phyloP scores from a whole-genome alignment of 2,888 invertebrate species.

The Drosophila paracracens region DNA sequence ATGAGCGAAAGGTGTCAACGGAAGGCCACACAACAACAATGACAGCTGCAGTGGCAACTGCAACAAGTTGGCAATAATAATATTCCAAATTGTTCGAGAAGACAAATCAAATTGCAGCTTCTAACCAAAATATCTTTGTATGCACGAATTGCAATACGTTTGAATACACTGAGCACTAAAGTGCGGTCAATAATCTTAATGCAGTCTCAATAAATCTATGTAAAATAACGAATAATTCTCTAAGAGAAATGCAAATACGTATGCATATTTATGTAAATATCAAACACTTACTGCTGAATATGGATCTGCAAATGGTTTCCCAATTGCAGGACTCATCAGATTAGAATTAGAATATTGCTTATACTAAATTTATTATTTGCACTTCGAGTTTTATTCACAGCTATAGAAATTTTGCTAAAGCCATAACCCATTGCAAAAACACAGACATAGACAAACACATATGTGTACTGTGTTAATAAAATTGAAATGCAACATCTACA shows the following conservation, averaged over 20 bases:
- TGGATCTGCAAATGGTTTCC: neutral
- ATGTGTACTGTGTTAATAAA: neutral
- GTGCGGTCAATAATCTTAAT: neutral
- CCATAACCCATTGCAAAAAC: neutral
- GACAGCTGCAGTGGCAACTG: neutral
- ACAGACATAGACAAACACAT: neutral
- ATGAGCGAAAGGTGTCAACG: slow-evolving; percentile 28
- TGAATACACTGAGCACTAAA: neutral
- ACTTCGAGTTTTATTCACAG: neutral
- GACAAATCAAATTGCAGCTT: neutral
- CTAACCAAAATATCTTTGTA: neutral
- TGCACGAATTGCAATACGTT: neutral
- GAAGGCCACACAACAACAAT: neutral
- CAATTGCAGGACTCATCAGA: neutral
- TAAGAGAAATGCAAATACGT: neutral
- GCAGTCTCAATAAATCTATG: neutral
- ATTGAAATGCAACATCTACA: neutral
- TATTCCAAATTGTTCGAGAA: neutral
- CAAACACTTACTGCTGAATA: neutral
- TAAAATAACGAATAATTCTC: neutral
- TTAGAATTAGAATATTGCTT: no score
- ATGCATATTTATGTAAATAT: neutral
- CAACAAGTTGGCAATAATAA: slow-evolving; percentile 12
- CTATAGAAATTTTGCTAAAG: neutral
- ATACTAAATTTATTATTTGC: neutral